Evolutionary conservation across 2,113 vertebrate species (phyloP), one percentile per base, ranked within the genome.

Genomic region (Bubo scandiacus): DNA sequence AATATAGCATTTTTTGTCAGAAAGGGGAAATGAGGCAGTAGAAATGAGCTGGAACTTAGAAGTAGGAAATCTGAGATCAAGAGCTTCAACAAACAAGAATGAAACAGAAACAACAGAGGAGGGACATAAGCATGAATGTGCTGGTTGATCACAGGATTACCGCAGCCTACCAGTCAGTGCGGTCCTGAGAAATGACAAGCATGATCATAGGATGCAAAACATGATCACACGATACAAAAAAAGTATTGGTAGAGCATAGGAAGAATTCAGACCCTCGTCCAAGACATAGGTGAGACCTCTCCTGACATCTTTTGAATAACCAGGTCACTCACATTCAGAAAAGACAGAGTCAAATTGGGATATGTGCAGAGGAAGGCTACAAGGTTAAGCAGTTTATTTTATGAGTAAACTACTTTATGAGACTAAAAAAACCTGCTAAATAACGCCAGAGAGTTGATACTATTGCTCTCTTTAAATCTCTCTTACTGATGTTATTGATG

Each of bases 141-240:
- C 58, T 72, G 30, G 36, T 22, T 59, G 62, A 61, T 71, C 47
- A 78, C 29, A 59, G 77, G 78, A 85, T 72, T 81, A 77, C 27
- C 1, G 0, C 5, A 61, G 72, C 34, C 3, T 1, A 75, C 57
- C 32, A n/a, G 86, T 36, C 34, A 49, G 16, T n/a, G 27, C 5
- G 5, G 47, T 68, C 36, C 73, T 85, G 34, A 73, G 70, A 85
- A 85, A 72, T 40, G 26, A 79, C 49, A 75, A 49, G 79, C 26
- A 17, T 20, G 42, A 72, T 40, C 71, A 42, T 9, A 58, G 25
- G 34, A 86, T 43, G 19, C 40, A 78, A 92, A 92, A 81, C 22
- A 16, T 16, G 14, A 66, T 40, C 65, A 51, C 8, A 30, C 42
- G n/a, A 57, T n/a, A 27, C 11, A 78, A 29, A 58, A 58, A 67